Evolutionary conservation across 2,888 invertebrate species (phyloP).

Genomic region (Andrena flavipes): DNA sequence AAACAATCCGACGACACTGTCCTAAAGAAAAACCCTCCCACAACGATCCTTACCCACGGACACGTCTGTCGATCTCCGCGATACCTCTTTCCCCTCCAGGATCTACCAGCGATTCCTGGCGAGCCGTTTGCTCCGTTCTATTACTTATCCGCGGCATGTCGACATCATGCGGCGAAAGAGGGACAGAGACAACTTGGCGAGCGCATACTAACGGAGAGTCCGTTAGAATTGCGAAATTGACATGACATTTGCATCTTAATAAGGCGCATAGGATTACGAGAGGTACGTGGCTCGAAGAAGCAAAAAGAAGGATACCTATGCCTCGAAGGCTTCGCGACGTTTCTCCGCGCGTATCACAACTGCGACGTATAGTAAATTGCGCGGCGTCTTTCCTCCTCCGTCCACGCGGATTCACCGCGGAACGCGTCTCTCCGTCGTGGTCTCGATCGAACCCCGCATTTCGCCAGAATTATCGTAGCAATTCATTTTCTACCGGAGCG

Average conservation of each 20-base stretch:
- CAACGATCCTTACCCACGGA: neutral
- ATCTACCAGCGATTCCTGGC: neutral
- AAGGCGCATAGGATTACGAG: constrained; percentile 63
- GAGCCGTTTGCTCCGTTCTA: constrained; percentile 40
- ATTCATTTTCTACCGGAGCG: constrained; percentile 42
- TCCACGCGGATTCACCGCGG: constrained; percentile 2
- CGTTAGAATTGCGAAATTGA: constrained; percentile 69
- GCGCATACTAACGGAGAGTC: constrained; percentile 49
- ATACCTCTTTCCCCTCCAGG: neutral
- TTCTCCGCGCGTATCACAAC: constrained; percentile 43
- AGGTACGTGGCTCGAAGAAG: constrained; percentile 19
- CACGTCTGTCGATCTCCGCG: neutral
- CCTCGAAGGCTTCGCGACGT: constrained; percentile 47
- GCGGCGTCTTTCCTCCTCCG: constrained; percentile 24
- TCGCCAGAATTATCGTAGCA: constrained; percentile 42
- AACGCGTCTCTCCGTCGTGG: neutral
- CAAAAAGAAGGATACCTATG: constrained; percentile 41
- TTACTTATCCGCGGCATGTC: constrained; percentile 63
- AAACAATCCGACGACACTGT: neutral
- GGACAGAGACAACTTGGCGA: constrained; percentile 14
- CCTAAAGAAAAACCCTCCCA: neutral
- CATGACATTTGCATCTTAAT: constrained; percentile 76
- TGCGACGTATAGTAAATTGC: constrained; percentile 39
- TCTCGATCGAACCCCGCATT: constrained; percentile 15
- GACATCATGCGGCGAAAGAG: constrained; percentile 46